phyloP scores from a whole-genome alignment of 2,113 vertebrate species.

The Ophiodon elongatus region DNA sequence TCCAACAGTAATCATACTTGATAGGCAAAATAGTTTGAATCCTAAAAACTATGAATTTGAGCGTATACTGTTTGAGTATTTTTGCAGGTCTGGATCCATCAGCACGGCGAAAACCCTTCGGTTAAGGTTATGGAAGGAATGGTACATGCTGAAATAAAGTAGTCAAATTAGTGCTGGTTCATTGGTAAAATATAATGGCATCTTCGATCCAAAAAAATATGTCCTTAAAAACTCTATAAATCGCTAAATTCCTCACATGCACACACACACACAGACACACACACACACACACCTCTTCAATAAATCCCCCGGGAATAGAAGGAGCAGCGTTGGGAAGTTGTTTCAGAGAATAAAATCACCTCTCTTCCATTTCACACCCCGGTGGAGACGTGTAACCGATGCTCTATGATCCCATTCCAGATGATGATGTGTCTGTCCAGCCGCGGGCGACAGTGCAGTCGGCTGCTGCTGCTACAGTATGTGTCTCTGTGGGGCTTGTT shows the following conservation, averaged over 20 bases:
- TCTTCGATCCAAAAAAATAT: background rate
- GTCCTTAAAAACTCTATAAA: background rate
- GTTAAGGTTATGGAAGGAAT: background rate
- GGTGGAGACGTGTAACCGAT: slow-evolving; percentile 29
- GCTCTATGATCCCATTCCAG: slow-evolving; percentile 25
- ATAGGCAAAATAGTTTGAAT: background rate
- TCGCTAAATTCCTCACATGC: background rate
- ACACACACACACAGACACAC: background rate
- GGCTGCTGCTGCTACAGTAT: slow-evolving; percentile 1
- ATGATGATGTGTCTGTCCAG: slow-evolving; percentile 18
- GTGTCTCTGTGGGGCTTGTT: slow-evolving; percentile 25
- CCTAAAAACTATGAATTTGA: background rate
- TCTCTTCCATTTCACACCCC: slow-evolving; percentile 29
- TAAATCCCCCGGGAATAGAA: background rate
- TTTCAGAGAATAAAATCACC: slow-evolving; percentile 5
- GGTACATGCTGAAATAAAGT: background rate
- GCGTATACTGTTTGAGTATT: background rate
- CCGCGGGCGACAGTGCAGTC: slow-evolving; percentile 13
- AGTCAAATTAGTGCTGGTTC: background rate
- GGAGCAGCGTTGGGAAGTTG: background rate
- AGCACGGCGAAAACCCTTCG: background rate
- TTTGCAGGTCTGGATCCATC: background rate
- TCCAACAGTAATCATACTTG: background rate
- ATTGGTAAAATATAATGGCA: background rate
- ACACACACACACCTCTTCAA: background rate